Percentiles rank a stretch among this genome's conserved stretches.
Conservation (phyloP, 2,797 vertebrate species). For the Calcarius lapponicus region DNA sequence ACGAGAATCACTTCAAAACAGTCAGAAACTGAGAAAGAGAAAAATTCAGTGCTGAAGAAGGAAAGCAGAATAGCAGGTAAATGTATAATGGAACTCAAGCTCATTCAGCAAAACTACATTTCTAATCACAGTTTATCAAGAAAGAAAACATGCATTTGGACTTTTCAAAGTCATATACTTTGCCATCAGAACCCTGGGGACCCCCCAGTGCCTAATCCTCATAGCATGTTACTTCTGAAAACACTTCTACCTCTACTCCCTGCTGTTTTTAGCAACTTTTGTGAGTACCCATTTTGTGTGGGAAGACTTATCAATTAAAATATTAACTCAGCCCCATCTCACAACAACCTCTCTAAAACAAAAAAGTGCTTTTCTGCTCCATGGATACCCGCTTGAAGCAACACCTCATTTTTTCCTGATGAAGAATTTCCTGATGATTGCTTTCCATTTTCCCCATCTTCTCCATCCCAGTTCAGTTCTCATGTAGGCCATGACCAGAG, state of each 20-base stretch:
- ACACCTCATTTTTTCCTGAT: not conserved
- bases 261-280: not conserved
- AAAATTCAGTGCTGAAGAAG: not conserved
- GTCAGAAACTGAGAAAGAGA: not conserved
- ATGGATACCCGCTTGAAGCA: fast-evolving
- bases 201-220: not conserved
- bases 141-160: not conserved
- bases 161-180: not conserved
- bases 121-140: not conserved
- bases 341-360: not conserved
- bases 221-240: not conserved
- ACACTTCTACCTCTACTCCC: not conserved
- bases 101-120: not conserved
- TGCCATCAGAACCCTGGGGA: not conserved
- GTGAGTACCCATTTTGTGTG: not conserved
- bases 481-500: not conserved
- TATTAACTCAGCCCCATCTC: not conserved
- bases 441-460: not conserved
- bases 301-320: not conserved
- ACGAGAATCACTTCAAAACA: not conserved
- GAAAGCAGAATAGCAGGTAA: not conserved
- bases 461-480: not conserved
- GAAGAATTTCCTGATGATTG: not conserved
- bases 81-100: not conserved
- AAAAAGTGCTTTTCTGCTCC: not conserved